Conservation (phyloP, 2,113 vertebrate genomes). For the Neolamprologus hecqui region DNA sequence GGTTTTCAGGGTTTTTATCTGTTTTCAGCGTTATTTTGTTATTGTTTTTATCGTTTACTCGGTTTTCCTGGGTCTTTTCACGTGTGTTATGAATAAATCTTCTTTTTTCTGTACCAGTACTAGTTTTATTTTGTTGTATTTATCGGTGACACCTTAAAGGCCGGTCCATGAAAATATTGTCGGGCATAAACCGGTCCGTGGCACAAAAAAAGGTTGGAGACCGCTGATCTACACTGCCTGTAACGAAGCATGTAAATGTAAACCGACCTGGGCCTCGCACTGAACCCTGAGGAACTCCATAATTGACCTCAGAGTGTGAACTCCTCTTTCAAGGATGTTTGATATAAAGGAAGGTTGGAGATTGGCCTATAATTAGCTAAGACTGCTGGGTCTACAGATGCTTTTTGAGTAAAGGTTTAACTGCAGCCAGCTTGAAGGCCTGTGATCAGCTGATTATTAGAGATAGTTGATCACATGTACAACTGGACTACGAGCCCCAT, state of each 20-base stretch:
- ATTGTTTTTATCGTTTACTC: fast-evolving
- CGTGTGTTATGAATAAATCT: no score
- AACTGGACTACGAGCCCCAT: not conserved
- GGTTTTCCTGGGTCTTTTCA: no score
- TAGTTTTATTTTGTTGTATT: no score
- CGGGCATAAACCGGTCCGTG: no score
- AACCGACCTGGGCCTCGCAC: fast-evolving
- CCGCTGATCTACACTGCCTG: not conserved
- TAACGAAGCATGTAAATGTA: not conserved
- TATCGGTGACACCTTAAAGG: no score
- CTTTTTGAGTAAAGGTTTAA: fast-evolving
- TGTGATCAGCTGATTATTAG: fast-evolving
- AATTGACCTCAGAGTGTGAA: not conserved
- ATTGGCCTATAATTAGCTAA: not conserved
- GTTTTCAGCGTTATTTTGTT: no score
- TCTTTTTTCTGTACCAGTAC: no score
- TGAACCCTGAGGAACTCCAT: not conserved
- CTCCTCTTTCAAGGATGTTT: not conserved
- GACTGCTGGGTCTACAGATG: not conserved
- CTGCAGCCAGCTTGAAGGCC: fast-evolving
- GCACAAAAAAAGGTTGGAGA: no score
- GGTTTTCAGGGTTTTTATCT: no score
- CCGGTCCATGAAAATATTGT: no score
- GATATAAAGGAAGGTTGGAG: not conserved
- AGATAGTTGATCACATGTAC: fast-evolving